A percentile compares a stretch with the other conserved stretches of the same genome.
Conservation (phyloP, 2,797 vertebrate species). For the Cossypha caffra region DNA sequence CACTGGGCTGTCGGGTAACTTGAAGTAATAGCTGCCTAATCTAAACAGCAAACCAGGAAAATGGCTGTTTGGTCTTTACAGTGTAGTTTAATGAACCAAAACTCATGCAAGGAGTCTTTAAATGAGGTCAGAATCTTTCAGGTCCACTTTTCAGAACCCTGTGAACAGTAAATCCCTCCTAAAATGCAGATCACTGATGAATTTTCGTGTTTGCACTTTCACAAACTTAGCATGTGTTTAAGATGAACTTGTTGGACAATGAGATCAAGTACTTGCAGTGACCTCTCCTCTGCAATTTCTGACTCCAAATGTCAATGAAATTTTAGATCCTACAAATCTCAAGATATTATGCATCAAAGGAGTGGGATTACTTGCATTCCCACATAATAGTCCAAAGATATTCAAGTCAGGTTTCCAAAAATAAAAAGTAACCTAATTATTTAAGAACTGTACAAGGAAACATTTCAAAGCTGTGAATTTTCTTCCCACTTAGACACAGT, state of each 20-base stretch:
- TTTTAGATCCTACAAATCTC: slow-evolving; percentile 16
- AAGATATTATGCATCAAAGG: neutral
- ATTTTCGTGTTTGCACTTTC: neutral
- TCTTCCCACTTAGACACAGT: neutral
- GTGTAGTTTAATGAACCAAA: slow-evolving; percentile 38
- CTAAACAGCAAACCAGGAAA: slow-evolving; percentile 22
- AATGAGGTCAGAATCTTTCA: slow-evolving; percentile 31
- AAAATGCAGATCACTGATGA: neutral
- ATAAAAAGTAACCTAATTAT: neutral
- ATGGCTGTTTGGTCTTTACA: slow-evolving; percentile 18
- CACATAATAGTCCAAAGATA: neutral
- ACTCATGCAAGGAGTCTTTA: neutral
- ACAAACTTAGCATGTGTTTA: neutral
- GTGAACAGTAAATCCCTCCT: slow-evolving; percentile 4
- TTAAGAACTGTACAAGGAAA: neutral
- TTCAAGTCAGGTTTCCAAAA: slow-evolving; percentile 5
- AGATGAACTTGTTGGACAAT: neutral
- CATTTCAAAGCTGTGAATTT: neutral
- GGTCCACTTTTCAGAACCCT: slow-evolving; percentile 9
- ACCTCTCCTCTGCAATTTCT: neutral
- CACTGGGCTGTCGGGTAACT: neutral
- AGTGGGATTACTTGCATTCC: neutral
- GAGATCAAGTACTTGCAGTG: neutral
- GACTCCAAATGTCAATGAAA: slow-evolving; percentile 10
- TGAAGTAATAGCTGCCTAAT: neutral